phyloP scores from a whole-genome alignment of 2,797 vertebrate genomes.

The Botia kubotai region DNA sequence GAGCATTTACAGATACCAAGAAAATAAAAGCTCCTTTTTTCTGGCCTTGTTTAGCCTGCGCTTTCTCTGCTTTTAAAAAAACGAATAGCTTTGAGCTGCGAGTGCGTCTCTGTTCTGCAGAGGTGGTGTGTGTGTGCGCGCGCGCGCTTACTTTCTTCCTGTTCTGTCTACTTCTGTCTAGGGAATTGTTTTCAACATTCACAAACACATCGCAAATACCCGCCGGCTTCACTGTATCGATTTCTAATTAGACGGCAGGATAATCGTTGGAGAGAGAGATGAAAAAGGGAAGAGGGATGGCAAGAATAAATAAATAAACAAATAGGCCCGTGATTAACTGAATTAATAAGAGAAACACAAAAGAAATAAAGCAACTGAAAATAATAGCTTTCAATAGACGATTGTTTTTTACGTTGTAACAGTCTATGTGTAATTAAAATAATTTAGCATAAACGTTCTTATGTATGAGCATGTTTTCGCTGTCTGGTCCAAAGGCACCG shows the following conservation, averaged over 20 bases:
- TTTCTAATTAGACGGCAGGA: constrained; percentile 89
- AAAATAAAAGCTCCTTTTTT: constrained; percentile 71
- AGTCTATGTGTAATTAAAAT: neutral
- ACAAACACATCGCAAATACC: constrained; percentile 89
- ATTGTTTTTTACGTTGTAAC: neutral
- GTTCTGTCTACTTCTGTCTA: constrained; percentile 64
- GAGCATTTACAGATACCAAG: constrained; percentile 58
- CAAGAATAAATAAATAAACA: constrained; percentile 74
- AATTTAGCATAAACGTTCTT: neutral
- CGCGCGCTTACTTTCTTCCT: constrained; percentile 42
- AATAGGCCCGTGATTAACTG: constrained; percentile 70
- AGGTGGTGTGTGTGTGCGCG: constrained; percentile 57
- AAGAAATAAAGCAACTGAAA: constrained; percentile 69
- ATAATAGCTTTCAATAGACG: constrained; percentile 57
- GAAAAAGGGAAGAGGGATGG: constrained; percentile 74
- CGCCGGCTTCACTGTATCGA: constrained; percentile 84
- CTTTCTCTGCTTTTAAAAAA: constrained; percentile 69
- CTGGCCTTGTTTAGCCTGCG: constrained; percentile 61
- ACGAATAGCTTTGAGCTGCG: constrained; percentile 78
- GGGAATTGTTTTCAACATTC: constrained; percentile 87
- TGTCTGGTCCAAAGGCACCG: too few species aligned
- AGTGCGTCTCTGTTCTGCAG: constrained; percentile 62
- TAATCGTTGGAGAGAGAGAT: constrained; percentile 85
- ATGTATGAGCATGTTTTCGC: neutral
- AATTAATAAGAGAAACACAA: constrained; percentile 78